Evolutionary conservation across 2,113 vertebrate species (phyloP), one percentile per base, ranked within the genome.

Genomic region (Tyto alba): DNA sequence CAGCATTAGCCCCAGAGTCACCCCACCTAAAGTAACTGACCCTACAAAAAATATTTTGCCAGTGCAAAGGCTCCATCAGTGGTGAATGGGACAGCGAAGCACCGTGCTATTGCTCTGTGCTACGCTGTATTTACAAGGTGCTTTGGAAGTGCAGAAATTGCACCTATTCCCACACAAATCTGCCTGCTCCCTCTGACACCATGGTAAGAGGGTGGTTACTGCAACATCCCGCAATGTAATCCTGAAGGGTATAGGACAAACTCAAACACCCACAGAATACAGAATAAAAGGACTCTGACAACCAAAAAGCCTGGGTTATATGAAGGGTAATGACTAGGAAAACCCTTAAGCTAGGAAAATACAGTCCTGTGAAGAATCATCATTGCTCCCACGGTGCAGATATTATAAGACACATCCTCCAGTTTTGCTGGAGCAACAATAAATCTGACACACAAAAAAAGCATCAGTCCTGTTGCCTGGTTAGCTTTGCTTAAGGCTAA

Each of bases 301-400:
- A 77, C 41, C 6, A 60, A 79, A 89, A 85, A 34, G 3, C 27
- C 43, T 83, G 71, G 67, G 71, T 95, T 91, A 89, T 95, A 43
- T 32, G 67, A 77, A 79, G 41, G 74, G 84, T 67, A 93, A 95
- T 95, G 74, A 89, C 74, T 77, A 91, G 81, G 78, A 96, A 95
- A 91, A 89, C 18, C 45, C 50, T 92, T 93, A 69, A 71, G 30
- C 38, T 69, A 59, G 71, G 71, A 96, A 95, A 94, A 95, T 77
- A 92, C 59, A 89, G 71, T 40, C 47, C 66, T 62, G 50, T 66
- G 77, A 93, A 88, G 84, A 79, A 88, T 36, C 59, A 43, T 85
- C 85, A 91, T 94, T 83, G 75, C 52, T 95, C 67, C 81, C 84
- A 85, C 5, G 2, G 41, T 52, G n/a, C 50, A 74, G n/a, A 20